Evolutionary conservation across 2,113 vertebrate species (phyloP).

Genomic region (Pelmatolapia mariae): DNA sequence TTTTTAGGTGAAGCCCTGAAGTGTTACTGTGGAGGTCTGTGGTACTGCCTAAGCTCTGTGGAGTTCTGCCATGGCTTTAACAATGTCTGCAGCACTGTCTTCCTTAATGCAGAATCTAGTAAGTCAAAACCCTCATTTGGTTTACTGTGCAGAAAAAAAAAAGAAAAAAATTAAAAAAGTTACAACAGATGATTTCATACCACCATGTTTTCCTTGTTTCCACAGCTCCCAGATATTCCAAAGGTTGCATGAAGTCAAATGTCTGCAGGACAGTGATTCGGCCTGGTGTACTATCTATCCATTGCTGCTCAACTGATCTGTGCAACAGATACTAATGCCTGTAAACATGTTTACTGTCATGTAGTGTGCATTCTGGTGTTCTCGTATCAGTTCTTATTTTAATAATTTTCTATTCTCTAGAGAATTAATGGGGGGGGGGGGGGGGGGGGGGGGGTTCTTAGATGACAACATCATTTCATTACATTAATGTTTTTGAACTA

Average conservation of each 20-base stretch:
- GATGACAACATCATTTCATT: neutral
- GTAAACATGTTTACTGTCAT: neutral
- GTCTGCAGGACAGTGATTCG: accelerated
- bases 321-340: neutral
- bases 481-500: neutral
- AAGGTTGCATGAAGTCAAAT: neutral
- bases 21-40: neutral
- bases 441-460: too few species aligned
- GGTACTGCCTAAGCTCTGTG: neutral
- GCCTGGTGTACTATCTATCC: neutral
- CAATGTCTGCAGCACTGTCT: neutral
- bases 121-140: neutral
- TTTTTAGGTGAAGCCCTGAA: neutral
- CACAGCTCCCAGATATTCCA: neutral
- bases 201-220: neutral
- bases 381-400: neutral
- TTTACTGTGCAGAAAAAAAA: neutral
- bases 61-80: neutral
- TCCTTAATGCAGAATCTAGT: neutral
- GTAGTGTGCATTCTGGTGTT: neutral
- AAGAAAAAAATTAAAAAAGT: neutral
- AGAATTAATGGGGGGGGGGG: too few species aligned
- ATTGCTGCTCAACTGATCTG: neutral
- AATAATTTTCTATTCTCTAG: neutral
- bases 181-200: neutral